Base-by-base conservation (phyloP, 1,140 invertebrate genomes). In the Hetaerina americana region DNA sequence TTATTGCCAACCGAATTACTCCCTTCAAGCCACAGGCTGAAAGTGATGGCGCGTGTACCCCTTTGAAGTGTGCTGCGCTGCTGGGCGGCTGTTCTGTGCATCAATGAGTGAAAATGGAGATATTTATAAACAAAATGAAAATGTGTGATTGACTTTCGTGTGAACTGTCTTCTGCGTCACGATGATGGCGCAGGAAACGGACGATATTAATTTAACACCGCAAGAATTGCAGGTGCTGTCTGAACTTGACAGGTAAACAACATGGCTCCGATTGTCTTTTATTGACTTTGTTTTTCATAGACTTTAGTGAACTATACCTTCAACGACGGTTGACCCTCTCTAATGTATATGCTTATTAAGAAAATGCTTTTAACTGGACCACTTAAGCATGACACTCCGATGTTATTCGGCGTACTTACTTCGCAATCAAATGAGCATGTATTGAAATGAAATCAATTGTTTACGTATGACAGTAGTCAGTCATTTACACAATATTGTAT, bases 211-310 rank as follows among this genome's bases (percentile, higher is more conserved):
- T 77, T 77, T 86, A 73, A 88, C 90, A 77, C 87, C 87, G 68
- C 88, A 90, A 79, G 91, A 93, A 81, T 81, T 93, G 73, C 90
- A 92, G 82, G 87, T 90, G 76, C 84, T 93, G 73, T 91, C 91
- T n/a, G 91, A 92, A 78, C 85, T 92, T 79, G 91, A 93, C 84
- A 93, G 91, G 91, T 92, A 84, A 80, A 75, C 74, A 57, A 27
- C 49, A 68, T 66, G 10, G 40, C 12, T 71, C 73, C 22, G 28
- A 75, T 28, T 72, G 26, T 71, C n/a, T 71, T 67, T 69, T 28
- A 26, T 27, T 26, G 29, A 15, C 72, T 71, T 26, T 27, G 15
- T 28, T 69, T 40, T 66, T 72, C 57, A 26, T n/a, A 27, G 0
- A 12, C 25, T 71, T 31, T 18, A 29, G 29, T 74, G 10, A 18